Evolutionary conservation across 1,140 invertebrate genomes (phyloP).

Genomic region (Calosoma granatense): DNA sequence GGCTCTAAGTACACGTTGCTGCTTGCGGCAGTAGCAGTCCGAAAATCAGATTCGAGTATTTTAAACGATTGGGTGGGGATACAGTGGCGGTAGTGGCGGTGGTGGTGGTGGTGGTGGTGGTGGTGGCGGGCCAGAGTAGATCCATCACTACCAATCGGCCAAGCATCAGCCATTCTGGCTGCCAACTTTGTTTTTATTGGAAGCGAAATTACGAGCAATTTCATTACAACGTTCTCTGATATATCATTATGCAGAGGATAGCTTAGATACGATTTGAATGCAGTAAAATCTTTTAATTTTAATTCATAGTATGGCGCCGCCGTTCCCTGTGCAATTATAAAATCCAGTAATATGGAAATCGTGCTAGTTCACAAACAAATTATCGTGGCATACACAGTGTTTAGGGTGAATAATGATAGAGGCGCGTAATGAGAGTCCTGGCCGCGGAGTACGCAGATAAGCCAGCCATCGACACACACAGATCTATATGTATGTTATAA

Average conservation of each 20-base stretch:
- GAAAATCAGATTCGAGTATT: too few relatives aligned
- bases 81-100: too few relatives aligned
- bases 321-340: slow-evolving; percentile 3
- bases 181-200: slow-evolving; percentile 1
- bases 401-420: slow-evolving; percentile 2
- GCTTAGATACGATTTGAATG: slow-evolving; percentile 3
- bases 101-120: too few relatives aligned
- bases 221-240: not conserved
- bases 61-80: not conserved
- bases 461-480: not conserved
- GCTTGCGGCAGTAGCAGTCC: too few relatives aligned
- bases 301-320: slow-evolving; percentile 2
- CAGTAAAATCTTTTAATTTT: slow-evolving; percentile 5
- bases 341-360: slow-evolving; percentile 7
- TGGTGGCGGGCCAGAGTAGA: too few relatives aligned
- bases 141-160: not conserved
- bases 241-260: not conserved
- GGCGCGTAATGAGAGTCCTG: not conserved
- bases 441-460: not conserved
- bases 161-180: not conserved
- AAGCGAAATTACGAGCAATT: not conserved
- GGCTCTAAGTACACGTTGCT: too few relatives aligned
- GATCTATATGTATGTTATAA: not conserved
- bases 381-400: slow-evolving; percentile 2
- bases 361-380: not conserved